Evolutionary conservation across 2,113 vertebrate genomes (phyloP).

Genomic region (Puffinus mauretanicus): DNA sequence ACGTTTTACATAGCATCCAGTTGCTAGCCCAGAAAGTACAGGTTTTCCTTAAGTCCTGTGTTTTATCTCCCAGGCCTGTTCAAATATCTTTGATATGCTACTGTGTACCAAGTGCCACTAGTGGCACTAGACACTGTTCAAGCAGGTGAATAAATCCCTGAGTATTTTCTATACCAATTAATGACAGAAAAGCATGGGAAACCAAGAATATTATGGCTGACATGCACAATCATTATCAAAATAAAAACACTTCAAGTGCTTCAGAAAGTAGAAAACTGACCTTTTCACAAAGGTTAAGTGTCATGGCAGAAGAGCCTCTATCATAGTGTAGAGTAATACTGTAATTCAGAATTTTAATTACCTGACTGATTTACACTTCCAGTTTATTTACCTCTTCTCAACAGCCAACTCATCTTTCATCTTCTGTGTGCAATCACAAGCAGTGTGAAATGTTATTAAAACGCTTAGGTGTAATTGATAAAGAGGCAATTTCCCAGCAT

Average conservation of each 20-base stretch:
- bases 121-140: not conserved
- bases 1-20: not conserved
- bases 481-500: not conserved
- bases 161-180: not conserved
- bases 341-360: slow-evolving; percentile 37
- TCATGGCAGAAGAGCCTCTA: not conserved
- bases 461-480: slow-evolving; percentile 19
- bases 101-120: not conserved
- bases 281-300: slow-evolving; percentile 14
- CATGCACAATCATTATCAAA: not conserved
- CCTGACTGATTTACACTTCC: slow-evolving; percentile 5
- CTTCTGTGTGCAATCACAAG: slow-evolving; percentile 17
- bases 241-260: not conserved
- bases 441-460: slow-evolving; percentile 41
- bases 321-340: not conserved
- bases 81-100: not conserved
- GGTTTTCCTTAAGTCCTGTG: not conserved
- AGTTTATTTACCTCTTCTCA: slow-evolving; percentile 23
- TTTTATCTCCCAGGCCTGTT: not conserved
- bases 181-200: not conserved
- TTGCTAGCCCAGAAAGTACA: not conserved
- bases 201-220: not conserved
- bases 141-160: not conserved
- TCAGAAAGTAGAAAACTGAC: slow-evolving; percentile 14
- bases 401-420: slow-evolving; percentile 4